Evolutionary conservation across 2,888 invertebrate genomes (phyloP), one percentile per base, ranked within the genome.

Genomic region (Dioctria linearis): DNA sequence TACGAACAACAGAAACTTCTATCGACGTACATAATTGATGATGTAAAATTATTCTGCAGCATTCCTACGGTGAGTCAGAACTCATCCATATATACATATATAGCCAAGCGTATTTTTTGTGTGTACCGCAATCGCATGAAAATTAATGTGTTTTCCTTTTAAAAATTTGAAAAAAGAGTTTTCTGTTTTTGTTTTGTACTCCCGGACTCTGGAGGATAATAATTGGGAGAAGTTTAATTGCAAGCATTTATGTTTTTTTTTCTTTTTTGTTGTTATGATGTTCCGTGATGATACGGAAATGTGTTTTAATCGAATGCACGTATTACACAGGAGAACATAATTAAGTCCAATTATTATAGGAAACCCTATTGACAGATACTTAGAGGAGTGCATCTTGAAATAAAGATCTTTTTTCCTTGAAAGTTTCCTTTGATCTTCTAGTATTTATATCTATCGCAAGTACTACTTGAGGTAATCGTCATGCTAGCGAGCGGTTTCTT

Each of bases 91-190:
- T 40, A 37, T 54, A 57, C 42, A 57, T 73, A 57, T 73, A 51
- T 0, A 25, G 25, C 25, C 25, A 25, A 25, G 25, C 25, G 2
- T 25, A 25, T 25, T 39, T 57, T 73, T 57, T 73, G 73, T 73
- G 54, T 25, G 25, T 25, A 25, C 2, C 25, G 25, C 25, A 73
- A 75, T 75, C 46, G 61, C 43, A 75, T 43, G 59, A n/a, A 75
- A 75, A 75, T 75, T 75, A 75, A 61, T 75, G 75, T 75, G 40
- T n/a, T 51, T 59, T 59, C 37, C 6, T 9, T 59, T 73, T 57
- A 13, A 49, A 13, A 42, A 43, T 59, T 46, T 51, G 6, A 2
- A 13, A n/a, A 59, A 5, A 13, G 25, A 59, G 5, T n/a, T 59
- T 37, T 65, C 6, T 5, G 11, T 65, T 65, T 39, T 25, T 25